Evolutionary conservation across 2,888 invertebrate genomes (phyloP), one percentile per base, ranked within the genome.

Genomic region (Sinentomon sp.): DNA sequence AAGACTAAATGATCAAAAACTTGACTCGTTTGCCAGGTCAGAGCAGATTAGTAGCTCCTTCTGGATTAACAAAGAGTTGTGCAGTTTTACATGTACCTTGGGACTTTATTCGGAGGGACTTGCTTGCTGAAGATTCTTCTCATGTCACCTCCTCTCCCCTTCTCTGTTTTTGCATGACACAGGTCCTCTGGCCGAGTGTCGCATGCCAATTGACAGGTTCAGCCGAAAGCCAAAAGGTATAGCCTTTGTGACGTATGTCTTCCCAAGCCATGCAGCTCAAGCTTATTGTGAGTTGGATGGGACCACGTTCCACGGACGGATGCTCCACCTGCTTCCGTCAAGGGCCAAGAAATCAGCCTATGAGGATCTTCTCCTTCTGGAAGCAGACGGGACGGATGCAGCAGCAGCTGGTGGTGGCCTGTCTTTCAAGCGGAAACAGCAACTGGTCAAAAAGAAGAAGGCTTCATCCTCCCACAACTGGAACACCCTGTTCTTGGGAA

Each of bases 401-500:
- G 49, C 54, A 68, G 40, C 87, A 53, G 59, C 64, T 16, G 62
- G 64, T 47, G 73, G 71, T 30, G 45, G 45, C 6, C 48, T 50
- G 17, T 49, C 53, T 4, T 62, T 47, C 44, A 60, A 61, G 40
- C 51, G 54, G 35, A 49, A 55, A 39, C 58, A 57, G 44, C 50
- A 50, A 34, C 41, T 46, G 7, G 51, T 59, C 39, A 43, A 49
- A 35, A 61, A 46, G 36, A 44, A 43, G 29, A 34, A 40, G 4
- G 46, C 47, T 2, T 42, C 67, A 31, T 71, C 71, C 0, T 64
- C 77, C 0, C 75, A 82, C 51, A 92, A 85, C 50, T 97, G 97
- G 97, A 97, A 97, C 55, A 68, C 82, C 0, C 53, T 97, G 29
- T 97, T 97, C 50, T 57, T 97, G 41, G 87, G 87, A 0, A 64